phyloP scores from a whole-genome alignment of 1,140 invertebrate species.

The Megathymus violae region DNA sequence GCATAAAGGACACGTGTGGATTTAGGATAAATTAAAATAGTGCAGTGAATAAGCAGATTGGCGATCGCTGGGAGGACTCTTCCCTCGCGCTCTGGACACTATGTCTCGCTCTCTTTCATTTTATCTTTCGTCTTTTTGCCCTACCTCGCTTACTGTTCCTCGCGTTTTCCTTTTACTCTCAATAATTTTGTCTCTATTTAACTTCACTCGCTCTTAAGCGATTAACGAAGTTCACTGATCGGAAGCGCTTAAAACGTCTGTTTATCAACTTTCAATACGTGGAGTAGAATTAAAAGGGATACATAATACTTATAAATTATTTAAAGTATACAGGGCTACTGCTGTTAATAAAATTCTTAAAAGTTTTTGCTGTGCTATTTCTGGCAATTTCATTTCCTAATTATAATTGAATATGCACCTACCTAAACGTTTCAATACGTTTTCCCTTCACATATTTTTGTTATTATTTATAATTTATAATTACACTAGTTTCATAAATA shows the following conservation, averaged over 20 bases:
- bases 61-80: slow-evolving; percentile 43
- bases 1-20: slow-evolving; percentile 67
- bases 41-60: slow-evolving; percentile 70
- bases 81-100: slow-evolving; percentile 37
- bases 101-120: slow-evolving; percentile 41
- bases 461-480: too few relatives aligned
- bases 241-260: slow-evolving; percentile 2
- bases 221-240: slow-evolving; percentile 16
- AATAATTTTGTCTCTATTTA: slow-evolving; percentile 35
- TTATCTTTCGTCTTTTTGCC: slow-evolving; percentile 48
- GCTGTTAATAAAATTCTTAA: too few relatives aligned
- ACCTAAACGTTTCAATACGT: too few relatives aligned
- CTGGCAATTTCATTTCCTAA: too few relatives aligned
- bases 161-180: slow-evolving; percentile 42
- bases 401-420: too few relatives aligned
- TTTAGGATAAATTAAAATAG: slow-evolving; percentile 76
- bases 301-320: too few relatives aligned
- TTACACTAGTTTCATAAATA: too few relatives aligned
- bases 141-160: slow-evolving; percentile 46
- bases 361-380: too few relatives aligned
- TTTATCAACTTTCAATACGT: too few relatives aligned
- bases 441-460: too few relatives aligned
- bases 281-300: too few relatives aligned
- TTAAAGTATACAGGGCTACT: too few relatives aligned
- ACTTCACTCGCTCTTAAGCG: slow-evolving; percentile 10